phyloP scores from a whole-genome alignment of 2,888 invertebrate genomes.

The Strigamia transsilvanica region DNA sequence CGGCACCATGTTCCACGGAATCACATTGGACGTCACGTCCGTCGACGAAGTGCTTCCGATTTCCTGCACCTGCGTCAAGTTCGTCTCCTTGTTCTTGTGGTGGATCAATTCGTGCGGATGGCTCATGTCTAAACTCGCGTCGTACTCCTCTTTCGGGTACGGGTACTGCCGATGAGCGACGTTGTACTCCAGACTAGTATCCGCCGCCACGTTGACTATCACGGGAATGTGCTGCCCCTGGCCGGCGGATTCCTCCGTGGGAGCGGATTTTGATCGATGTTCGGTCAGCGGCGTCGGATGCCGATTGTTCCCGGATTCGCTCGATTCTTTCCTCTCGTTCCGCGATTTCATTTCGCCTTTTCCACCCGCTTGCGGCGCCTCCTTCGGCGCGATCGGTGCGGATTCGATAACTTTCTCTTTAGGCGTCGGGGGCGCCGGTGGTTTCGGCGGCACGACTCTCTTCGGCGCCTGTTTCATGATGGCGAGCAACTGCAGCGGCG shows the following conservation, averaged over 20 bases:
- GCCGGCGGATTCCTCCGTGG: neutral
- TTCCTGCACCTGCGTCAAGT: conserved; percentile 52
- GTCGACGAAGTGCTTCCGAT: conserved; percentile 50
- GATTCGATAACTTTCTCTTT: neutral
- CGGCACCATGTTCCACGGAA: neutral
- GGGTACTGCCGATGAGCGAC: neutral
- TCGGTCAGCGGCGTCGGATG: too few relatives aligned
- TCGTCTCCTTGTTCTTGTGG: neutral
- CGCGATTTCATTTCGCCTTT: neutral
- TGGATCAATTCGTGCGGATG: neutral
- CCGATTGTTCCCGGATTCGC: neutral
- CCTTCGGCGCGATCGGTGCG: neutral
- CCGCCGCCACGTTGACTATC: neutral
- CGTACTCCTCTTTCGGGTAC: neutral
- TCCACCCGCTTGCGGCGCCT: neutral
- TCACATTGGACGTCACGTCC: neutral
- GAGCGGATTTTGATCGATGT: too few relatives aligned
- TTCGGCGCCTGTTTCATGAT: conserved; percentile 22
- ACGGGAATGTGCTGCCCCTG: conserved; percentile 2
- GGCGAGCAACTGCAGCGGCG: conserved; percentile 41
- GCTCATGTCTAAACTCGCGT: neutral
- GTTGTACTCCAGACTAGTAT: neutral
- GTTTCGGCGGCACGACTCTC: conserved; percentile 15
- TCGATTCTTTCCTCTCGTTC: neutral
- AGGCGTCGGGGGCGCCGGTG: conserved; percentile 15